phyloP scores from a whole-genome alignment of 2,888 invertebrate genomes.

The Cerastis rubricosa region DNA sequence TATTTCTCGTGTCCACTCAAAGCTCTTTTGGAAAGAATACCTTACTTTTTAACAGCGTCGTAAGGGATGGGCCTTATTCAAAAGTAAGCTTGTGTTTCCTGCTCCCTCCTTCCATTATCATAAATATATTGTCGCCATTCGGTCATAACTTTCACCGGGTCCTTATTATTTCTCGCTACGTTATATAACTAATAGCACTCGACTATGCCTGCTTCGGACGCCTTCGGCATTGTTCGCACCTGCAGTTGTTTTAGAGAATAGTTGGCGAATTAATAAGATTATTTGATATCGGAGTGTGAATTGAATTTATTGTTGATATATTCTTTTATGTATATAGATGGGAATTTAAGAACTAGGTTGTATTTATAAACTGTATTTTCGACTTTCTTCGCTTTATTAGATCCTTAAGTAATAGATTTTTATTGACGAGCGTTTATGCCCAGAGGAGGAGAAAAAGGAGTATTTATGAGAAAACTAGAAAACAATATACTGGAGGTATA shows the following conservation, averaged over 20 bases:
- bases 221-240: slow-evolving; percentile 63
- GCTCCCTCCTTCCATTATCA: slow-evolving; percentile 23
- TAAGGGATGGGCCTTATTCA: background rate
- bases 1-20: too few species aligned
- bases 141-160: slow-evolving; percentile 49
- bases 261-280: slow-evolving; percentile 59
- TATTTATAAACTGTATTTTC: background rate
- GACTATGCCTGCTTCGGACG: slow-evolving; percentile 56
- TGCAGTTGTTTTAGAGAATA: slow-evolving; percentile 53
- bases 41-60: background rate
- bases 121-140: slow-evolving; percentile 50
- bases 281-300: slow-evolving; percentile 12
- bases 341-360: background rate
- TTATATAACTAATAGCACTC: slow-evolving; percentile 51
- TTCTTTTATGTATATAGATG: background rate
- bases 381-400: background rate
- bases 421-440: too few species aligned
- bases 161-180: slow-evolving; percentile 53
- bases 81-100: background rate
- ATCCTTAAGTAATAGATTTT: background rate
- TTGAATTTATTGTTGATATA: background rate
- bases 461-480: background rate
- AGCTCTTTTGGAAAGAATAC: too few species aligned
- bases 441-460: background rate
- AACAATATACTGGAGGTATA: too few species aligned